A percentile compares a stretch with the other conserved stretches of the same genome.
These are phyloP conservation scores for Eledone cirrhosa DNA, from an alignment of 2,888 invertebrate genomes.

Conservation along the genomic window DNA sequence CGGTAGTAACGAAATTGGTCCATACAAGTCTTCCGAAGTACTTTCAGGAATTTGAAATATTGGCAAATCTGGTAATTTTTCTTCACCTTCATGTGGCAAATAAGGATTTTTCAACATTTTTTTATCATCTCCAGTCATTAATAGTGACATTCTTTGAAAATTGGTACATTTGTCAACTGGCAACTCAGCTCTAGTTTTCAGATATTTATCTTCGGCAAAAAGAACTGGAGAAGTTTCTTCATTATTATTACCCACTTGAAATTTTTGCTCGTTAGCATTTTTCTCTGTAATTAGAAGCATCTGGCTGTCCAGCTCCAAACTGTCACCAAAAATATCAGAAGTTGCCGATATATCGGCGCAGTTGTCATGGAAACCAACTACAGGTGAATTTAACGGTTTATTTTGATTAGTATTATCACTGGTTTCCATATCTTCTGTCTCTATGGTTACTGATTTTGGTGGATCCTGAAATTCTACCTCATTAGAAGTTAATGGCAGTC, in stretches of 20 bases:
- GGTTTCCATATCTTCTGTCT: too few relatives aligned
- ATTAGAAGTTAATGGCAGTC: too few relatives aligned
- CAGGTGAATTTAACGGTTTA: conserved; percentile 49
- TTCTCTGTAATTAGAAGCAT: neutral
- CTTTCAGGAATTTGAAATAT: neutral
- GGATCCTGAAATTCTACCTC: too few relatives aligned
- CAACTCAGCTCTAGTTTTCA: neutral
- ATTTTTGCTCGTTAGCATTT: neutral
- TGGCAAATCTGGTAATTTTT: neutral
- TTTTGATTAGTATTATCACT: too few relatives aligned
- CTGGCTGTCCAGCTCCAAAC: conserved; percentile 57
- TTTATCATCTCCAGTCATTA: too few relatives aligned
- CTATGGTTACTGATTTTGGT: too few relatives aligned
- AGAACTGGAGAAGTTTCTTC: conserved; percentile 21
- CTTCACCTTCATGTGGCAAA: neutral
- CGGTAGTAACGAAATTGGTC: conserved; percentile 37
- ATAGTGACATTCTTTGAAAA: too few relatives aligned
- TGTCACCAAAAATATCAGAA: conserved; percentile 43
- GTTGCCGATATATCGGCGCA: neutral
- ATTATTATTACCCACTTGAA: neutral
- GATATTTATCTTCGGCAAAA: neutral
- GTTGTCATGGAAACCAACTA: conserved; percentile 44
- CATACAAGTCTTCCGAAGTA: neutral
- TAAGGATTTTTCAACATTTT: too few relatives aligned
- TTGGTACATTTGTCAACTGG: neutral